Base-by-base conservation (phyloP, 2,888 invertebrate species). In the Alsophila aescularia region DNA sequence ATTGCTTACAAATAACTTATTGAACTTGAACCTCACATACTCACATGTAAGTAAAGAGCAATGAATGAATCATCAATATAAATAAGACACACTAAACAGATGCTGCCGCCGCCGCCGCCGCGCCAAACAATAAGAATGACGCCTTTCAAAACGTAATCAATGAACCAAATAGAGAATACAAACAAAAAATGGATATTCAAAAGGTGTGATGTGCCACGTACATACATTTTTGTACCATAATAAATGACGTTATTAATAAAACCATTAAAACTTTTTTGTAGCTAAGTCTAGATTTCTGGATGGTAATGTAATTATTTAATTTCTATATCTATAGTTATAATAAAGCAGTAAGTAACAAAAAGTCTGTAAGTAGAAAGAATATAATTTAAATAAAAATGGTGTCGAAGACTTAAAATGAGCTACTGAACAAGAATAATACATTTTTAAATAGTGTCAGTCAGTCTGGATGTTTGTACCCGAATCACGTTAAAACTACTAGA, bases 81-180 rank as follows among this genome's bases (percentile, higher is more conserved):
- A 55, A 55, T 50, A 49, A 54, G 34, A 41, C 41, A 36, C 15
- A 18, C 48, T 7, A 24, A 55, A 29, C 55, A 56, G 55, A 56
- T 51, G 55, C 45, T 50, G n/a, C 36, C 31, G 15, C 15, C 15
- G 4, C 9, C 3, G 3, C 18, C 5, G 18, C 5, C 24, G 21
- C 24, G 21, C 14, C 27, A 29, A 39, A 50, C 55, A 56, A 47
- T 39, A 41, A 50, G 41, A 47, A 50, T 51, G 50, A 56, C 55
- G 55, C 44, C 41, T 55, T 41, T 50, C 44, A 36, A 45, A 40
- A 40, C 44, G 55, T 55, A 50, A 54, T 44, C 49, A 48, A 40
- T 29, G 50, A 45, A 56, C 45, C 41, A 47, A 51, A 56, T 36
- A 50, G 24, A 40, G 40, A 50, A 44, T 29, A 41, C 34, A 44